Base-by-base conservation (phyloP, 2,797 vertebrate genomes). In the Esox lucius region DNA sequence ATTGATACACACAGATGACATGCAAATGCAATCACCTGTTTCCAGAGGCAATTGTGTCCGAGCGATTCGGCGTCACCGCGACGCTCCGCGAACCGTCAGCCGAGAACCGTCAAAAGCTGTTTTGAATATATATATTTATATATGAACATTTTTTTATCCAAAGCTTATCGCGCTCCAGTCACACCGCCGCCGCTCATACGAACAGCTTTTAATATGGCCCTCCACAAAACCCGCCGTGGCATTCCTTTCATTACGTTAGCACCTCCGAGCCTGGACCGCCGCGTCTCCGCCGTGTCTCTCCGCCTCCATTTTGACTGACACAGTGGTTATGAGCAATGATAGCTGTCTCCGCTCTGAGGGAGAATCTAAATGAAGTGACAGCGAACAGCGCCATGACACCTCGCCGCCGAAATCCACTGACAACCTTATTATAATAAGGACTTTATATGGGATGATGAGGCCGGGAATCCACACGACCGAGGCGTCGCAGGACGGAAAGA, bases 351-450 rank as follows among this genome's bases (percentile, higher is more conserved):
- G 80, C 81, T 87, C 86, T 31, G 73, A 81, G 86, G 76, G 80
- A 84, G 85, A 83, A 62, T 90, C 88, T 90, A 90, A 91, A 92
- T 90, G 86, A 92, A 92, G 88, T 90, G 86, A 89, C 87, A 89
- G 68, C 76, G 84, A 80, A 83, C 74, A 13, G 78, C 80, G 81
- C 86, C 87, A 90, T 87, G 87, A 91, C 87, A 88, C 83, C 74
- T 88, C 74, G 31, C 77, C 46, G 86, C 82, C 62, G 31, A 81
- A 85, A 87, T 82, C 81, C 84, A 77, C 84, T 89, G 90, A 90
- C 89, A 90, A 85, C 84, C 83, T 88, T 89, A 91, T 91, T 90
- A 91, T 86, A 85, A 87, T 84, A 82, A 88, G 78, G 86, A 91
- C 86, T 87, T 88, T 84, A 87, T 87, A 83, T 79, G 75, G 82